These are phyloP conservation scores for Xestia ashworthii DNA, from an alignment of 2,888 invertebrate species.

Conservation along the genomic window DNA sequence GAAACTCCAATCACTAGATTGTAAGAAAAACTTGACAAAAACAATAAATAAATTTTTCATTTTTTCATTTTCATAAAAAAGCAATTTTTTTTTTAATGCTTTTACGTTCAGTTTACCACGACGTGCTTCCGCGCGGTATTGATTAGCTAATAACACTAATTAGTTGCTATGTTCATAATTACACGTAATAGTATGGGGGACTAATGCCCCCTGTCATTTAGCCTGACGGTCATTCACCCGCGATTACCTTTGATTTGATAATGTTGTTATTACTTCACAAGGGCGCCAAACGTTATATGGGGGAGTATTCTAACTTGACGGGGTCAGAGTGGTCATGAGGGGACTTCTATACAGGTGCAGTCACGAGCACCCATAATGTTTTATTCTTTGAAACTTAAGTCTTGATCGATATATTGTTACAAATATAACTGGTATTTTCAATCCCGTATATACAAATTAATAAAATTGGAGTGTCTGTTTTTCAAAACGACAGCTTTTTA, in stretches of 20 bases:
- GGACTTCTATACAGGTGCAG: background rate
- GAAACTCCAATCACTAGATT: no score
- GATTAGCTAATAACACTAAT: constrained; percentile 43
- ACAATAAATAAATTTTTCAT: no score
- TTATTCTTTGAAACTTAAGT: background rate
- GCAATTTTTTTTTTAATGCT: no score
- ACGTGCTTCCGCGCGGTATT: constrained; percentile 17
- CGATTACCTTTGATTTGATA: constrained; percentile 22
- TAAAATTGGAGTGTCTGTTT: no score
- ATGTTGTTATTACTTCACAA: constrained; percentile 18
- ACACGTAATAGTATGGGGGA: constrained; percentile 10
- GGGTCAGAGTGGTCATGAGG: background rate
- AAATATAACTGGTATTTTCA: background rate
- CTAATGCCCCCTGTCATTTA: constrained; percentile 13
- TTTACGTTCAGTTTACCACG: constrained; percentile 20
- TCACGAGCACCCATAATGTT: background rate
- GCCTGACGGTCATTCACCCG: constrained; percentile 29
- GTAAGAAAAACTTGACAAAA: no score
- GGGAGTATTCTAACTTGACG: background rate
- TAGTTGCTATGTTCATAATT: constrained; percentile 36
- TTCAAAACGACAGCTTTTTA: no score
- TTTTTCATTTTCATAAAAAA: no score
- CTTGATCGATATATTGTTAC: background rate
- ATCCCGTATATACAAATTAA: background rate
- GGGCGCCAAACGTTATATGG: background rate